Evolutionary conservation across 2,888 invertebrate genomes (phyloP).

Genomic region (Cerastoderma edule): DNA sequence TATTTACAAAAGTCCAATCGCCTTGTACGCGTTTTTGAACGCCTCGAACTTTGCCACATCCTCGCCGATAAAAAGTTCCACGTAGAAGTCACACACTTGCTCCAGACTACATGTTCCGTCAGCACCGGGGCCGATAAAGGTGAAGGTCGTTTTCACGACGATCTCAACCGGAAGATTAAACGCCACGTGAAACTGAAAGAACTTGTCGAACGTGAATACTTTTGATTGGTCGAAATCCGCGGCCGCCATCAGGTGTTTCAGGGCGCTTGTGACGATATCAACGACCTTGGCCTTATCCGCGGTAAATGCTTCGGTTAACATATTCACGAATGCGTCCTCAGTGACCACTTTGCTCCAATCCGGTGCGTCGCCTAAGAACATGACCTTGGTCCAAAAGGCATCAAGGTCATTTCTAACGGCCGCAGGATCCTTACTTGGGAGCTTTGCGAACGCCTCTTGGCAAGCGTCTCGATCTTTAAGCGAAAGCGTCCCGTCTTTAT

Average conservation of each 20-base stretch:
- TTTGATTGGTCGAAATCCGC: slow-evolving; percentile 43
- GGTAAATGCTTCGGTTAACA: slow-evolving; percentile 28
- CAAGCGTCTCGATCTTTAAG: slow-evolving; percentile 45
- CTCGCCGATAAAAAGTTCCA: slow-evolving; percentile 56
- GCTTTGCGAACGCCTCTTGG: slow-evolving; percentile 5
- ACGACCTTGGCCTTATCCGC: slow-evolving; percentile 27
- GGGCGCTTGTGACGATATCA: slow-evolving; percentile 25
- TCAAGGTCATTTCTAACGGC: slow-evolving; percentile 29
- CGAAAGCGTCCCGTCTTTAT: slow-evolving; percentile 50
- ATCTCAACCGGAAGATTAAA: slow-evolving; percentile 49
- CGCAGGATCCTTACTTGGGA: slow-evolving; percentile 23
- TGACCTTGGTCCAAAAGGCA: slow-evolving; percentile 40
- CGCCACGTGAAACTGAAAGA: slow-evolving; percentile 52
- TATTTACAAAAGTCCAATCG: slow-evolving; percentile 40
- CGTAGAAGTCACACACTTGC: slow-evolving; percentile 48
- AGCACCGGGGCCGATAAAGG: slow-evolving; percentile 47
- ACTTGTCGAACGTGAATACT: slow-evolving; percentile 53
- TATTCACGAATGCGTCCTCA: slow-evolving; percentile 47
- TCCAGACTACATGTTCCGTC: slow-evolving; percentile 47
- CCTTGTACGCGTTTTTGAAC: slow-evolving; percentile 48
- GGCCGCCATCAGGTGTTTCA: slow-evolving; percentile 37
- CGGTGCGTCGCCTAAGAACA: slow-evolving; percentile 37
- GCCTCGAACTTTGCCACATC: slow-evolving; percentile 43
- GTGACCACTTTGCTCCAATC: slow-evolving; percentile 41
- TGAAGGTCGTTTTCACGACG: slow-evolving; percentile 52